Evolutionary conservation across 2,113 vertebrate genomes (phyloP).

Genomic region (Fulica atra): DNA sequence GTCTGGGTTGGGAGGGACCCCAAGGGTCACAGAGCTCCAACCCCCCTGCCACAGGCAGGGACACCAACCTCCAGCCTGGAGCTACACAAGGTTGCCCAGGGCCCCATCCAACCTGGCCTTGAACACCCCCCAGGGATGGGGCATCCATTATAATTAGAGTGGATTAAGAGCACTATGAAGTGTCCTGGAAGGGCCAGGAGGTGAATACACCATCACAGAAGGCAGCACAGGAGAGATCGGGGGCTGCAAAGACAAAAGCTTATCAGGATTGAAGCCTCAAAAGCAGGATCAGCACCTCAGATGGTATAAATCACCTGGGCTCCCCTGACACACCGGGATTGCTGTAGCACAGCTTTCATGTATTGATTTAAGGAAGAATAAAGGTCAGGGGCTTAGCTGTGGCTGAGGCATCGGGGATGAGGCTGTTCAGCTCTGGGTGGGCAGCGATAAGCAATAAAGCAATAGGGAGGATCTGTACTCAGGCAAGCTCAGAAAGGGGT

Average conservation of each 20-base stretch:
- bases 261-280: background rate
- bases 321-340: background rate
- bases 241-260: slow-evolving; percentile 1
- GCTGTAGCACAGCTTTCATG: background rate
- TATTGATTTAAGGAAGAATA: slow-evolving; percentile 37
- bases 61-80: too few relatives aligned
- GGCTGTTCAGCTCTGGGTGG: background rate
- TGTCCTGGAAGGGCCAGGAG: background rate
- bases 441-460: background rate
- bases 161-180: background rate
- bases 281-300: background rate
- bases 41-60: too few relatives aligned
- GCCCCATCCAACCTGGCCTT: too few relatives aligned
- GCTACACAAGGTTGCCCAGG: too few relatives aligned
- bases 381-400: slow-evolving; percentile 10
- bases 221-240: background rate
- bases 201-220: background rate
- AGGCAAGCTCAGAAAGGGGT: background rate
- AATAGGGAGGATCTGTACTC: background rate
- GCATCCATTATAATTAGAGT: too few relatives aligned
- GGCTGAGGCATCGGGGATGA: background rate
- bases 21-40: too few relatives aligned
- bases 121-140: too few relatives aligned
- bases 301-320: background rate
- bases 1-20: too few relatives aligned